These are phyloP conservation scores for Diploptera punctata DNA, from an alignment of 2,888 invertebrate genomes.

Conservation along the genomic window DNA sequence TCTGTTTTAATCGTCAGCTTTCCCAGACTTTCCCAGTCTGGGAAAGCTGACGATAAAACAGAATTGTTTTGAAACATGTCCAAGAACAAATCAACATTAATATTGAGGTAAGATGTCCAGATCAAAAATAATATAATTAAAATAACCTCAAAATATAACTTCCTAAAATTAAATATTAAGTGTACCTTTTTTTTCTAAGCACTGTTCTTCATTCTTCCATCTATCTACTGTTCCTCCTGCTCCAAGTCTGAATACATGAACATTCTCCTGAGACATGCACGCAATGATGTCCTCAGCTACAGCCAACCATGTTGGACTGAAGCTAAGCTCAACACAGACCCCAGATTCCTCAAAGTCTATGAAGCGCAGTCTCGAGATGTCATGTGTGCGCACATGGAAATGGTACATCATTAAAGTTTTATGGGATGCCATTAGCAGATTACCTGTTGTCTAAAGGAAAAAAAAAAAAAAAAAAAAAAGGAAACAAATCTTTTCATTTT, in stretches of 20 bases:
- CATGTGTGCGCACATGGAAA: conserved; percentile 69
- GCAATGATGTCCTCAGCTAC: conserved; percentile 73
- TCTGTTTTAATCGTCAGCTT: no score
- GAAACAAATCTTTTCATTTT: no score
- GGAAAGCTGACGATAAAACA: no score
- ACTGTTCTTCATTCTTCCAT: not conserved
- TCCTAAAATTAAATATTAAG: no score
- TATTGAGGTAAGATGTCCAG: no score
- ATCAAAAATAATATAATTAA: no score
- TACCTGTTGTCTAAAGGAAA: conserved; percentile 56
- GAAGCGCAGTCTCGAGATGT: conserved; percentile 70
- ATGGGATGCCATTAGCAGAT: conserved; percentile 56
- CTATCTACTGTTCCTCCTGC: not conserved
- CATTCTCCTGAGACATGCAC: conserved; percentile 64
- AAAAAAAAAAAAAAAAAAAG: conserved; percentile 45
- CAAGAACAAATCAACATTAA: no score
- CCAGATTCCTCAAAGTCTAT: conserved; percentile 73
- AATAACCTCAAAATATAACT: no score
- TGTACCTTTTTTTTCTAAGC: not conserved
- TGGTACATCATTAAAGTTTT: conserved; percentile 62
- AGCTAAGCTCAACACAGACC: conserved; percentile 68
- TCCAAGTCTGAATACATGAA: conserved; percentile 62
- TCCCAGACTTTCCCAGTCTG: no score
- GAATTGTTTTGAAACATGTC: no score
- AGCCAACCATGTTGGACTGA: conserved; percentile 64